Evolutionary conservation across 2,888 invertebrate species (phyloP).

Genomic region (Oligia latruncula): DNA sequence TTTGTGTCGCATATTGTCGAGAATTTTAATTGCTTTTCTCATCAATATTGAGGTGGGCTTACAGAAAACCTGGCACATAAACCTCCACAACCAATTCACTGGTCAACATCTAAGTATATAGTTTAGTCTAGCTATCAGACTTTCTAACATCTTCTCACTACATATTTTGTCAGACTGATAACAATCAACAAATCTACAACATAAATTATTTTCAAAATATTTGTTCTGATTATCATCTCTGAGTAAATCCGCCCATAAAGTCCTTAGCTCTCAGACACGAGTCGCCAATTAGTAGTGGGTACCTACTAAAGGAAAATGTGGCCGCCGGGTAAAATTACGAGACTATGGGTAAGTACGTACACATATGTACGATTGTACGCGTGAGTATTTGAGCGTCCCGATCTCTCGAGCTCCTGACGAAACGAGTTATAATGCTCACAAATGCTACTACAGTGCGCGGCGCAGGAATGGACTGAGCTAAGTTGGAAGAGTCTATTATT

Average conservation of each 20-base stretch:
- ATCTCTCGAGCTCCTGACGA: constrained; percentile 53
- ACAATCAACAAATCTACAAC: background rate
- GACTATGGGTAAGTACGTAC: constrained; percentile 71
- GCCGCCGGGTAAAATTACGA: constrained; percentile 84
- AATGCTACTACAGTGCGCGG: constrained; percentile 19
- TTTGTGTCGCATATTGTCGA: background rate
- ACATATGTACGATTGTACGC: constrained; percentile 50
- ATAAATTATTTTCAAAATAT: background rate
- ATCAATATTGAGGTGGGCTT: background rate
- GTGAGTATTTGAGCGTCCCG: constrained; percentile 63
- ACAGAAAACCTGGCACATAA: background rate
- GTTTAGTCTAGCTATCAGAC: background rate
- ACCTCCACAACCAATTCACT: background rate
- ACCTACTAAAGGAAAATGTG: constrained; percentile 82
- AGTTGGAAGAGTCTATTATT: constrained; percentile 7
- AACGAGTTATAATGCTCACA: constrained; percentile 63
- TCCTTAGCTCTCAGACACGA: constrained; percentile 83
- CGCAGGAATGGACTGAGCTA: constrained; percentile 8
- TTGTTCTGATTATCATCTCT: constrained; percentile 71
- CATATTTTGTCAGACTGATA: background rate
- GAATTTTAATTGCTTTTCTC: background rate
- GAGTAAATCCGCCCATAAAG: constrained; percentile 71
- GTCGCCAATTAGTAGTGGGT: constrained; percentile 85
- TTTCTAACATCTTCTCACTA: background rate
- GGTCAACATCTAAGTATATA: no score